Base-by-base conservation (phyloP, 2,888 invertebrate genomes). In the Lasiommata megera region DNA sequence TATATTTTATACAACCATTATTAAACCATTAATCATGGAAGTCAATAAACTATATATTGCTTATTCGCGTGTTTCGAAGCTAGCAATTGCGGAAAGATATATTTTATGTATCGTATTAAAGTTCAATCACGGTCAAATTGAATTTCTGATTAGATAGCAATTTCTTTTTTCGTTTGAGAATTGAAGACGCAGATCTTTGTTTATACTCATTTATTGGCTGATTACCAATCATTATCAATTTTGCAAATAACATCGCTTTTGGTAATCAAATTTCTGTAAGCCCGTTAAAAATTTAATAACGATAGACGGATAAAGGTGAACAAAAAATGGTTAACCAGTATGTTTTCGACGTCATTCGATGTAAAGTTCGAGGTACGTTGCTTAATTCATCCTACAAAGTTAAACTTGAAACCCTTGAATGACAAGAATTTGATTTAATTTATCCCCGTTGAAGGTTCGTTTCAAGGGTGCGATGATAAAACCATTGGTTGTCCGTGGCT, bases 31-130 rank as follows among this genome's bases (percentile, higher is more conserved):
- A 38, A 38, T 50, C 28, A 38, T 18, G 23, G 34, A 17, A 44
- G 44, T 44, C 44, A 28, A 44, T 28, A 12, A 9, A 14, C 14
- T 44, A 11, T 48, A 18, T 48, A 48, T 48, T 50, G 38, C 50
- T 38, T 50, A 14, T 9, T 38, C 23, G 50, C 38, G 50, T 36
- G 36, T 50, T 50, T 50, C 11, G 37, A 50, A 14, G 38, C 28
- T 14, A 14, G 28, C 23, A 28, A 28, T 17, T n/a, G 38, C 3
- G 6, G 38, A 17, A 11, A 28, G 28, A 38, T 38, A 28, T 12
- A 14, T 38, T 11, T 38, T 18, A 23, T 1, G 17, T 18, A 18
- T 29, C 18, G 12, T 36, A 36, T 48, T 14, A 36, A 48, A 29
- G 14, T 44, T 44, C 29, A 44, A 14, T n/a, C 43, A 12, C 23